Percentiles rank a stretch among this genome's conserved stretches.
Conservation (phyloP, 1,140 invertebrate genomes). For the Drosophila albomicans region DNA sequence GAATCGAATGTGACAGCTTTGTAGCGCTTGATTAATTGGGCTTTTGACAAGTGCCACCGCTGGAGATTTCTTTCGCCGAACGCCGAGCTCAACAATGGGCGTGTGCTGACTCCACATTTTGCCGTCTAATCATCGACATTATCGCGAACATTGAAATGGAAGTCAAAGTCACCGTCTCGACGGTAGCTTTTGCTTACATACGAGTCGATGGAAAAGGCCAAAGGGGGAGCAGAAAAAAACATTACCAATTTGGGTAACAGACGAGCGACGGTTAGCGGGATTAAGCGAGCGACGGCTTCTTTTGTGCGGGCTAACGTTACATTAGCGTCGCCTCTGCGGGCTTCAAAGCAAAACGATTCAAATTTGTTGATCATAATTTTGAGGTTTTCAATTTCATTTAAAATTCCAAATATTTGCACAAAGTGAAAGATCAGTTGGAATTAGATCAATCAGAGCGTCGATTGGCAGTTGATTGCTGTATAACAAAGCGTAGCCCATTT, state of each 20-base stretch:
- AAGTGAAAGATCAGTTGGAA: constrained; percentile 56
- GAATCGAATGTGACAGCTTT: constrained; percentile 5
- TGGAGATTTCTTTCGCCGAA: constrained; percentile 49
- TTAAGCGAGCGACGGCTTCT: neutral
- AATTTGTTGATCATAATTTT: constrained; percentile 31
- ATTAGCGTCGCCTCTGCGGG: constrained; percentile 35
- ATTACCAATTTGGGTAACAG: constrained; percentile 44
- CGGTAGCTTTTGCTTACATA: constrained; percentile 53
- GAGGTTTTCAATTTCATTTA: constrained; percentile 41
- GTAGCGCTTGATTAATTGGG: constrained; percentile 73
- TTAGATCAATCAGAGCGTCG: constrained; percentile 17
- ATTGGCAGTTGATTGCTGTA: constrained; percentile 11
- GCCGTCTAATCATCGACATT: constrained; percentile 75
- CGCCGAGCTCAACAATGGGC: constrained; percentile 47
- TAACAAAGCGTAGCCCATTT: constrained; percentile 25
- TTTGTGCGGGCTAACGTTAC: constrained; percentile 43
- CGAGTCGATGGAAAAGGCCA: constrained; percentile 22
- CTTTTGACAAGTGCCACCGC: constrained; percentile 69
- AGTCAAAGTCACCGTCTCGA: constrained; percentile 63
- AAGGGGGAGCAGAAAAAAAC: constrained; percentile 29
- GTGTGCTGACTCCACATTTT: constrained; percentile 64
- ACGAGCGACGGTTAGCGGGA: constrained; percentile 11
- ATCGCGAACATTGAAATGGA: constrained; percentile 76
- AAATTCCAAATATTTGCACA: constrained; percentile 57
- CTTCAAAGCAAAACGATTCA: neutral